phyloP scores from a whole-genome alignment of 1,140 invertebrate species.

The Pachypeltis micranthus region DNA sequence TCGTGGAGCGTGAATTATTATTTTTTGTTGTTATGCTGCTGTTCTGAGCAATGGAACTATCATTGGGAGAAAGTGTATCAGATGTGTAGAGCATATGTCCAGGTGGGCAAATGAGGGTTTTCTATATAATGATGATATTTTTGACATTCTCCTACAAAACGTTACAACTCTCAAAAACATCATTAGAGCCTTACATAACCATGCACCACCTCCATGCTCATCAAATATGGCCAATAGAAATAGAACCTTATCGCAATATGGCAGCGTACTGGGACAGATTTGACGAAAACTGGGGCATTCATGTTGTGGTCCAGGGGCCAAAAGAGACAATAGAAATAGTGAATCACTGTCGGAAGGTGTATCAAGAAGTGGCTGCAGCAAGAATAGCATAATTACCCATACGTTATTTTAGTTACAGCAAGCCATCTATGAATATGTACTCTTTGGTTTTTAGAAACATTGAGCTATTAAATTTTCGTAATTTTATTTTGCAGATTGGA shows the following conservation, averaged over 20 bases:
- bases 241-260: no score
- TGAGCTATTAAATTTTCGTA: background rate
- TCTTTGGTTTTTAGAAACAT: background rate
- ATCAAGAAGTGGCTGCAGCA: background rate
- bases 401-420: background rate
- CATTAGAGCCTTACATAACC: background rate
- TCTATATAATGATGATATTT: background rate
- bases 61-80: no score
- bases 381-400: background rate
- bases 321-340: background rate
- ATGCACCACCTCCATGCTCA: no score
- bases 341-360: background rate
- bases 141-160: no score
- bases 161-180: background rate
- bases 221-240: no score
- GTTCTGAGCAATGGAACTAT: no score
- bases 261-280: background rate
- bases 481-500: constrained; percentile 48
- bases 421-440: background rate
- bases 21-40: no score
- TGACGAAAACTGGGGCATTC: background rate
- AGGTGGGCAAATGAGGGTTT: background rate
- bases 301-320: background rate
- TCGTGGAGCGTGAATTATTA: no score
- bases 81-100: no score